phyloP scores from a whole-genome alignment of 2,888 invertebrate species.

The Acanthoscelides obtectus region DNA sequence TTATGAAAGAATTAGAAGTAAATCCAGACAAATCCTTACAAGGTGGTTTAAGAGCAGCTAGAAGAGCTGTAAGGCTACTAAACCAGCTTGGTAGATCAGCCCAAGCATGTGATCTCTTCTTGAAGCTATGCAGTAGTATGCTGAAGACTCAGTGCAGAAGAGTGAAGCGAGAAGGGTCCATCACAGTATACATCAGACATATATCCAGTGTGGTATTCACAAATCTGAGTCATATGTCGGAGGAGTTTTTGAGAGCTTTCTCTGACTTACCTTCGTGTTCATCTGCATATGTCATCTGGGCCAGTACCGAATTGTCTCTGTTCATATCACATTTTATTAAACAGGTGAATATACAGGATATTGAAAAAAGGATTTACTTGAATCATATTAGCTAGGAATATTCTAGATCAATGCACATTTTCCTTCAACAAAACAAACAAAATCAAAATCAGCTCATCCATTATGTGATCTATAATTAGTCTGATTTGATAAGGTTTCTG shows the following conservation, averaged over 20 bases:
- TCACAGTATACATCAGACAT: conserved; percentile 73
- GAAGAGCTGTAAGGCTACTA: conserved; percentile 79
- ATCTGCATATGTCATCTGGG: conserved; percentile 89
- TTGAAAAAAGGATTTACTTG: too few relatives aligned
- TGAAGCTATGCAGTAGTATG: conserved; percentile 76
- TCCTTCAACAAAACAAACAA: too few relatives aligned
- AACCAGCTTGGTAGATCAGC: conserved; percentile 70
- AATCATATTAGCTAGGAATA: too few relatives aligned
- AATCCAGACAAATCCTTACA: conserved; percentile 87
- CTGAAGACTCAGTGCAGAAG: conserved; percentile 76
- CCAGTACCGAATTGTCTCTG: conserved; percentile 74
- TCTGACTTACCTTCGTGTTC: conserved; percentile 69
- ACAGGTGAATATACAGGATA: conserved; percentile 49
- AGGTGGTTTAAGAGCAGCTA: conserved; percentile 80
- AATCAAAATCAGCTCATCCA: too few relatives aligned
- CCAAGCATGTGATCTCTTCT: conserved; percentile 75
- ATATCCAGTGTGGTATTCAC: conserved; percentile 81
- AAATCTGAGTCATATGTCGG: conserved; percentile 57
- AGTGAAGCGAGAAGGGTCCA: conserved; percentile 76
- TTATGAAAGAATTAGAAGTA: conserved; percentile 84
- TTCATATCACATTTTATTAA: conserved; percentile 78
- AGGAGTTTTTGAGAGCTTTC: conserved; percentile 77
- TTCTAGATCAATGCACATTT: too few relatives aligned
- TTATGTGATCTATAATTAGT: too few relatives aligned
- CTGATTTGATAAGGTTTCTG: too few relatives aligned